Base-by-base conservation (phyloP, 2,888 invertebrate genomes). In the Cyclophora albipunctata region DNA sequence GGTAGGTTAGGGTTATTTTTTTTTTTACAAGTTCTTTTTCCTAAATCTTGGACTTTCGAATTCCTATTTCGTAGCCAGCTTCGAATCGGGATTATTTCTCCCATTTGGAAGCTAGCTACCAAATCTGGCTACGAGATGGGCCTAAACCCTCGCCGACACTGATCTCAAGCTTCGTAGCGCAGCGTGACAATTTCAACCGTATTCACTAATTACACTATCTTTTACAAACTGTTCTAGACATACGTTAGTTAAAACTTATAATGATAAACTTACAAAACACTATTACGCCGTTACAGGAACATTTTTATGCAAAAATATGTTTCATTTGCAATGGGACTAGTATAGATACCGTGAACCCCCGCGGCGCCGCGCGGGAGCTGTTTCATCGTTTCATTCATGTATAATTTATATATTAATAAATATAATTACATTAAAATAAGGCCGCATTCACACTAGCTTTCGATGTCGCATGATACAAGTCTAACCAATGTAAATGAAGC, bases 261-360 rank as follows among this genome's bases (percentile, higher is more conserved):
- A 69, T 64, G 67, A 78, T 73, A 75, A 78, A 66, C 77, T 78
- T 83, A 82, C 72, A 71, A 74, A 72, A 80, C 77, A 78, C 76
- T 76, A 78, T 80, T 81, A 85, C 80, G 82, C 82, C 82, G 81
- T 82, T 80, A 83, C 82, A 87, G 87, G 87, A 87, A 87, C 87
- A 86, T 83, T 70, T 76, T 75, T 67, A 81, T 84, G 77, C 83
- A 83, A 83, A 81, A 79, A 79, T 76, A 77, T 81, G 81, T 84
- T 78, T 75, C 77, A 81, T 81, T 85, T 86, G 86, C 84, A 85
- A 85, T 82, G 83, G 79, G 87, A 87, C 87, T 87, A 87, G 86
- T 84, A 83, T 77, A 76, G 69, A 77, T 75, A 76, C 72, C 74
- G 73, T 73, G 63, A 63, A 67, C 67, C 67, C 67, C 5, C 68